Conservation (phyloP, 2,113 vertebrate species). For the Brachionichthys hirsutus region DNA sequence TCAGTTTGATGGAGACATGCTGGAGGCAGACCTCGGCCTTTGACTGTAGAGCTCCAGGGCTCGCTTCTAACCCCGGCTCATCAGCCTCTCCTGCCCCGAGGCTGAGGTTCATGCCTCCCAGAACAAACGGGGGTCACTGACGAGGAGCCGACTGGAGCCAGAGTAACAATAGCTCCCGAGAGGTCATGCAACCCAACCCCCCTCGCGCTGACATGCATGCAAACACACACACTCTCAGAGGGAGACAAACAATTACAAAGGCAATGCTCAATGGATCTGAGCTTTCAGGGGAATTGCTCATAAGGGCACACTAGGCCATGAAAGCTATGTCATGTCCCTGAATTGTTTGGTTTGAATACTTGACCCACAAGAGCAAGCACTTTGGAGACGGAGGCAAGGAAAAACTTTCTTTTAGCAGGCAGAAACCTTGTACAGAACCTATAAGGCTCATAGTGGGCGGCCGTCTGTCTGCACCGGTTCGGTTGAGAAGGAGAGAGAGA, state of each 20-base stretch:
- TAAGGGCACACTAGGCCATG: constrained; percentile 6
- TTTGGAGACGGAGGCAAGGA: no score
- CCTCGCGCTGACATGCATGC: constrained; percentile 22
- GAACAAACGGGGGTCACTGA: constrained; percentile 33
- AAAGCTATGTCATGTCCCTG: constrained; percentile 16
- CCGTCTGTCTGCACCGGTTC: no score
- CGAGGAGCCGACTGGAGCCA: constrained; percentile 22
- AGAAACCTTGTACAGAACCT: no score
- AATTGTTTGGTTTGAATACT: constrained; percentile 26
- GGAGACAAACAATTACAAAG: constrained; percentile 14
- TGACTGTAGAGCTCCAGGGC: constrained; percentile 24
- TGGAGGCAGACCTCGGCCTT: constrained; percentile 62
- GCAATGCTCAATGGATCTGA: constrained; percentile 3
- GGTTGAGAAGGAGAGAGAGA: no score
- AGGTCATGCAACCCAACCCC: constrained; percentile 43
- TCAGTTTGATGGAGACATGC: constrained; percentile 44
- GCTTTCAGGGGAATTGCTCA: constrained; percentile 15
- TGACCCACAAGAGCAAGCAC: no score
- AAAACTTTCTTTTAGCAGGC: no score
- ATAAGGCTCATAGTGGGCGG: no score
- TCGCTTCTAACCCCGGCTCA: constrained; percentile 25
- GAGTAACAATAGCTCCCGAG: constrained; percentile 20
- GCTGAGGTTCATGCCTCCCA: constrained; percentile 29
- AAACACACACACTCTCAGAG: constrained; percentile 18
- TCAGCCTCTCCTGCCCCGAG: constrained; percentile 21